These are phyloP conservation scores for Euclidia mi DNA, from an alignment of 2,888 invertebrate species.

Conservation along the genomic window DNA sequence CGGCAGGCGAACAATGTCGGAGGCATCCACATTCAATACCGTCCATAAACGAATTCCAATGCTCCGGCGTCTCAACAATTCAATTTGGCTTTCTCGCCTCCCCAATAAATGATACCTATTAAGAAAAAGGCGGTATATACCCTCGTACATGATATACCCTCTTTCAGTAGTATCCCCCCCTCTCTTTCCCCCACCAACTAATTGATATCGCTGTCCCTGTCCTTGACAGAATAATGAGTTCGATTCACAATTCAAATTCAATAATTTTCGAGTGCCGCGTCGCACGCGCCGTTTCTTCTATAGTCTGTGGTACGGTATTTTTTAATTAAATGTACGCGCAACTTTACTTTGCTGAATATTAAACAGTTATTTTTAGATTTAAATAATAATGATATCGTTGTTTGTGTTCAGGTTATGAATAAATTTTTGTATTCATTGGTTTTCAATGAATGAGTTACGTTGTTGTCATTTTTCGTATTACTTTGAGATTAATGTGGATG, in stretches of 20 bases:
- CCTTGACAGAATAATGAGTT: conserved; percentile 71
- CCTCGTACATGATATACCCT: conserved; percentile 55
- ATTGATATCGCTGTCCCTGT: conserved; percentile 72
- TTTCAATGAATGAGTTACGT: conserved; percentile 21
- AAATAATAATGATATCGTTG: conserved; percentile 60
- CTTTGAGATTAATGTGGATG: too few species aligned
- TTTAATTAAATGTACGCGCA: conserved; percentile 63
- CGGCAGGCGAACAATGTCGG: conserved; percentile 58
- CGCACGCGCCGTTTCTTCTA: conserved; percentile 27
- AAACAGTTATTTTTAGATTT: conserved; percentile 57
- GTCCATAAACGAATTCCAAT: conserved; percentile 72
- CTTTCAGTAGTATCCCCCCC: conserved; percentile 9
- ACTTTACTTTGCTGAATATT: conserved; percentile 54
- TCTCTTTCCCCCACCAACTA: conserved; percentile 36
- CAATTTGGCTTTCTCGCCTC: conserved; percentile 67
- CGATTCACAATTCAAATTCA: conserved; percentile 62
- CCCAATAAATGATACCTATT: conserved; percentile 67
- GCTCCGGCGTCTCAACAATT: conserved; percentile 67
- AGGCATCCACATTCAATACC: conserved; percentile 51
- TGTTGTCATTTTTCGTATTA: too few species aligned
- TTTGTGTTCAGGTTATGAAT: conserved; percentile 53
- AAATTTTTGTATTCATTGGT: conserved; percentile 37
- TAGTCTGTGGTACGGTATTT: conserved; percentile 29
- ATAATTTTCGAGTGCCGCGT: conserved; percentile 52
- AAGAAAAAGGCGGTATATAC: conserved; percentile 72